phyloP scores from a whole-genome alignment of 2,888 invertebrate genomes.

The Myopa testacea region DNA sequence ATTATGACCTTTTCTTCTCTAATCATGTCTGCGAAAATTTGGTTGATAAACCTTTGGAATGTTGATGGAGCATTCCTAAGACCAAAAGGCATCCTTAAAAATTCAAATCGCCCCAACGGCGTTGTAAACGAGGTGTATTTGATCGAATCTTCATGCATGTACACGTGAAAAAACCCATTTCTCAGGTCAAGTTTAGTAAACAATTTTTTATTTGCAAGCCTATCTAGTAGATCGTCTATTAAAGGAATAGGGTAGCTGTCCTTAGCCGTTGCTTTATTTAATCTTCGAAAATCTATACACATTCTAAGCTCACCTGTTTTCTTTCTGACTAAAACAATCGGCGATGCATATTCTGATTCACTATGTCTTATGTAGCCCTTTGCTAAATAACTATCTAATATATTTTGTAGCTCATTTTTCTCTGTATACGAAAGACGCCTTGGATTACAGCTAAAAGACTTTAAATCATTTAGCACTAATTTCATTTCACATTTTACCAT shows the following conservation, averaged over 20 bases:
- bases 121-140: conserved; percentile 17
- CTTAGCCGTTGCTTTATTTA: conserved; percentile 29
- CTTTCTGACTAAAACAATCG: conserved; percentile 36
- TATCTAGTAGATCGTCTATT: conserved; percentile 39
- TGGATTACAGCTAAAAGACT: too few relatives aligned
- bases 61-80: conserved; percentile 21
- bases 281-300: conserved; percentile 39
- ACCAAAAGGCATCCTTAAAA: conserved; percentile 29
- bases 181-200: conserved; percentile 41
- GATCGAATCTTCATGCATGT: conserved; percentile 8
- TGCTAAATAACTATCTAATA: too few relatives aligned
- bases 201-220: conserved; percentile 14
- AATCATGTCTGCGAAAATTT: conserved; percentile 40
- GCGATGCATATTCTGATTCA: conserved; percentile 3
- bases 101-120: conserved; percentile 18
- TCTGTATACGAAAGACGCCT: too few relatives aligned
- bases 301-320: conserved; percentile 36
- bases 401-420: too few relatives aligned
- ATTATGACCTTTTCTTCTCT: conserved; percentile 21
- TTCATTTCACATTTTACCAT: conserved; percentile 38
- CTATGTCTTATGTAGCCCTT: neutral
- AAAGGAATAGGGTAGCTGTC: conserved; percentile 39
- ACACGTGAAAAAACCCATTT: conserved; percentile 40
- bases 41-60: conserved; percentile 37
- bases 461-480: conserved; percentile 7